These are phyloP conservation scores for Axinella damicornis DNA, from an alignment of 37 sponge, comb jelly and placozoan genomes.

Conservation along the genomic window DNA sequence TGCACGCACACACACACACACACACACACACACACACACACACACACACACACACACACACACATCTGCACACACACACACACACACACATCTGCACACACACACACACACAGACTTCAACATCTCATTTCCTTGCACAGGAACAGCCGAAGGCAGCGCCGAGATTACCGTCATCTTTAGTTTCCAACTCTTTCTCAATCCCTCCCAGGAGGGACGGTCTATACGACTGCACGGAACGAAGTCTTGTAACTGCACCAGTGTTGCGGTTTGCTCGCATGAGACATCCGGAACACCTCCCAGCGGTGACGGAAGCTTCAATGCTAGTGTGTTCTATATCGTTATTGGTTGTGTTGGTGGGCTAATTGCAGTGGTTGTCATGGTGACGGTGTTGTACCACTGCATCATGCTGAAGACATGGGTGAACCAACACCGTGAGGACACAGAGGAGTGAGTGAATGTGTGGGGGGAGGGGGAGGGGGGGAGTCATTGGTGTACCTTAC, in stretches of 20 bases:
- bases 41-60: too few relatives aligned
- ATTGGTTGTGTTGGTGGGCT: slow-evolving; percentile 50
- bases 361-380: slow-evolving; percentile 45
- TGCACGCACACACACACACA: too few relatives aligned
- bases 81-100: slow-evolving; percentile 2
- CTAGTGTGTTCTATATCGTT: slow-evolving; percentile 43
- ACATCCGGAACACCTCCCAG: too few relatives aligned
- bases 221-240: too few relatives aligned
- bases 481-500: too few relatives aligned
- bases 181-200: too few relatives aligned
- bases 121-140: slow-evolving; percentile 7
- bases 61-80: too few relatives aligned
- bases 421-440: slow-evolving; percentile 6
- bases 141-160: neutral
- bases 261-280: too few relatives aligned
- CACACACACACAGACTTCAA: slow-evolving; percentile 2
- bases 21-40: too few relatives aligned
- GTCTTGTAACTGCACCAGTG: too few relatives aligned
- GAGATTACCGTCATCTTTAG: slow-evolving; percentile 13
- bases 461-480: neutral
- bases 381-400: slow-evolving; percentile 62
- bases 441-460: slow-evolving; percentile 41
- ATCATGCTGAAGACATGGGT: slow-evolving; percentile 25
- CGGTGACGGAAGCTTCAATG: neutral
- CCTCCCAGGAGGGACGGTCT: too few relatives aligned